Percentiles rank a stretch among this genome's conserved stretches.
Evolutionary conservation across 2,797 vertebrate species (phyloP).

Genomic region (Holocentrus rufus): DNA sequence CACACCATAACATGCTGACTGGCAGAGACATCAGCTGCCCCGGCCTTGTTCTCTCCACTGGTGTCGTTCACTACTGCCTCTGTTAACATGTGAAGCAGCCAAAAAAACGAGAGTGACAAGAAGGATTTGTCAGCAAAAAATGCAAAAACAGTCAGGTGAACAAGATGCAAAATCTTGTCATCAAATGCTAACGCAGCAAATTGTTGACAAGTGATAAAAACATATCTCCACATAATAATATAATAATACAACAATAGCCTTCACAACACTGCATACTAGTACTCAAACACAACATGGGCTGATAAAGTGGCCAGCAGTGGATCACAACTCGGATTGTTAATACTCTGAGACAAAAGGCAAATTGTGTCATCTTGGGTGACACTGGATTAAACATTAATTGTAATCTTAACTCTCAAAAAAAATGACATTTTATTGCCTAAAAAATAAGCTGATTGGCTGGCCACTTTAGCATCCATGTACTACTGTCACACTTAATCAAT

Average conservation of each 20-base stretch:
- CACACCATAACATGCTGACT: conserved; percentile 99
- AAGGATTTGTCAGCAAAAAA: conserved; percentile 7
- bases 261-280: conserved; percentile 6
- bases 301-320: conserved; percentile 33
- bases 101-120: background rate
- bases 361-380: background rate
- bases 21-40: conserved; percentile 92
- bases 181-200: background rate
- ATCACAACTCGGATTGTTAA: background rate
- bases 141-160: background rate
- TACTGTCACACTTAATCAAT: conserved; percentile 47
- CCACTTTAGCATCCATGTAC: conserved; percentile 44
- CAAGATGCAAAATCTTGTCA: background rate
- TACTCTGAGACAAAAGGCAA: background rate
- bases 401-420: background rate
- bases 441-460: background rate
- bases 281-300: conserved; percentile 39
- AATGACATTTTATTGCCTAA: no score
- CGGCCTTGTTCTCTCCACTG: conserved; percentile 92
- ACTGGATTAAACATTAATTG: background rate
- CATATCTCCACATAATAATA: background rate
- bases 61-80: conserved; percentile 96
- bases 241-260: background rate
- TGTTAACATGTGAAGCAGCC: conserved; percentile 64
- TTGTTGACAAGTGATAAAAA: background rate